These are phyloP conservation scores for Apodemus speciosus DNA, from an alignment of 2,113 vertebrate genomes.

Conservation along the genomic window DNA sequence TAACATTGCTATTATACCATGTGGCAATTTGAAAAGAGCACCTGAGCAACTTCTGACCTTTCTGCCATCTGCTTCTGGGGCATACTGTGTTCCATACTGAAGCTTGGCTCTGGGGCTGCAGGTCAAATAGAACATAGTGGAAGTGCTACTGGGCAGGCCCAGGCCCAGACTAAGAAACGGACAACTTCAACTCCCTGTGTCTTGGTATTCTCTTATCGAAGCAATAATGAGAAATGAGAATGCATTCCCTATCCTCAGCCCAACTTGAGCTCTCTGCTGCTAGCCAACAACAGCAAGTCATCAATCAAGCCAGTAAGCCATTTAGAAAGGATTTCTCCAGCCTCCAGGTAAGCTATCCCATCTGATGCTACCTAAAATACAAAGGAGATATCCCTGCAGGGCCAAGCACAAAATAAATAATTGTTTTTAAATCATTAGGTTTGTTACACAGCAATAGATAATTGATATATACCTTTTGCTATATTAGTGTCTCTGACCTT, in stretches of 20 bases:
- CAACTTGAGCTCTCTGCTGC: neutral
- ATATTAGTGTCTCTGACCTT: slow-evolving; percentile 50
- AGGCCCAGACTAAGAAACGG: neutral
- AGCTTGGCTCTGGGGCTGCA: neutral
- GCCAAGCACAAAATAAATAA: neutral
- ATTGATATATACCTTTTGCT: slow-evolving; percentile 30
- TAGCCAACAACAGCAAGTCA: neutral
- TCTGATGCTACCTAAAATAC: neutral
- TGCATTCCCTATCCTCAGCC: neutral
- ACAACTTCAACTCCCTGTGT: slow-evolving; percentile 22
- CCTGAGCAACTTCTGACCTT: neutral
- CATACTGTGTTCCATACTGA: neutral
- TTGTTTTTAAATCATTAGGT: slow-evolving; percentile 1
- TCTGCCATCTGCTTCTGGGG: neutral
- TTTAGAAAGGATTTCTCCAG: slow-evolving; percentile 25
- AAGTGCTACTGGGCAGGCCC: neutral
- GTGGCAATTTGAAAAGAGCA: slow-evolving; percentile 3
- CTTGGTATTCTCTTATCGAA: neutral
- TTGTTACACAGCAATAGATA: slow-evolving; percentile 26
- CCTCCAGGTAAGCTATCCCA: neutral
- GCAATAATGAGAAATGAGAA: neutral
- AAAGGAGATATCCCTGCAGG: neutral
- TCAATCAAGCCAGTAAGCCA: neutral
- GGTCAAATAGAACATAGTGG: neutral
- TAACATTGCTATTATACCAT: slow-evolving; percentile 6